phyloP scores from a whole-genome alignment of 37 sponge, comb jelly and placozoan genomes.

The Crambe crambe region DNA sequence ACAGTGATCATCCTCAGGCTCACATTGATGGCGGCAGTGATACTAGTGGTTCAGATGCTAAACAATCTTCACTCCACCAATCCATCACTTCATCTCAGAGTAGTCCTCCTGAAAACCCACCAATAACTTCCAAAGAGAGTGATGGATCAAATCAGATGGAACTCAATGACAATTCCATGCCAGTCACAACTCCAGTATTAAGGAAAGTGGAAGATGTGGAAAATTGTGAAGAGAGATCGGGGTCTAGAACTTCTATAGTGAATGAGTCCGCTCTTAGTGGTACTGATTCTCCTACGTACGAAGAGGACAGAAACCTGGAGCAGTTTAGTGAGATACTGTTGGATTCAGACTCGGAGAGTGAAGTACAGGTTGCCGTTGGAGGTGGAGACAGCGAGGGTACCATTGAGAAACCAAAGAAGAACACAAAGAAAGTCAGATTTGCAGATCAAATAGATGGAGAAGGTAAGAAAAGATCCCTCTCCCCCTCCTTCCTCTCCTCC shows the following conservation, averaged over 20 bases:
- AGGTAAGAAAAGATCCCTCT: not conserved
- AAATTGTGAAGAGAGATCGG: not conserved
- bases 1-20: too few species aligned
- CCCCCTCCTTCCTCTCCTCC: not conserved
- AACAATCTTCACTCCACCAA: too few species aligned
- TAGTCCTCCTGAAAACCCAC: too few species aligned
- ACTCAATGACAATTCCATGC: not conserved
- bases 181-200: not conserved
- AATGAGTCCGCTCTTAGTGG: not conserved
- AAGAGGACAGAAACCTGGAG: constrained; percentile 33
- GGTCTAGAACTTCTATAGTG: not conserved
- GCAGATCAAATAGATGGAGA: constrained; percentile 35
- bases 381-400: not conserved
- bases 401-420: not conserved
- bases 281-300: not conserved
- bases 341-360: constrained; percentile 39
- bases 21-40: too few species aligned
- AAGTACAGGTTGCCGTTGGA: not conserved
- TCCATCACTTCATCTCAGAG: too few species aligned
- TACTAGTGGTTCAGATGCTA: too few species aligned
- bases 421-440: constrained; percentile 33
- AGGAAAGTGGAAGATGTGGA: too few species aligned
- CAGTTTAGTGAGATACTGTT: constrained; percentile 49
- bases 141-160: not conserved
- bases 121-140: not conserved